Evolutionary conservation across 2,888 invertebrate genomes (phyloP), one percentile per base, ranked within the genome.

Genomic region (Archaeoteleia sp.): DNA sequence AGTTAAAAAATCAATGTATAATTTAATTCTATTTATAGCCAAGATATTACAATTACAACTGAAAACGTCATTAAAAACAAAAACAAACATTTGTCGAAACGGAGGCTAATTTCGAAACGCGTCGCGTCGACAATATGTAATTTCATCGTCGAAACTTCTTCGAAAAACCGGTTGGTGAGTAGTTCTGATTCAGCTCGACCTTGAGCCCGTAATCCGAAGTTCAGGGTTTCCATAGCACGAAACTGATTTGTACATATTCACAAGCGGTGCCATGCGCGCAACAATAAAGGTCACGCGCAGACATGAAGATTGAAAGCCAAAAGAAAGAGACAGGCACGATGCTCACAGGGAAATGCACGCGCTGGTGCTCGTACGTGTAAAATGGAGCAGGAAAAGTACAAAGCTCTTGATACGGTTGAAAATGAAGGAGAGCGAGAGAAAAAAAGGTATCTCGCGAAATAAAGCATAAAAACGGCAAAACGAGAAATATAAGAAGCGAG

Each of bases 131-230:
- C 58, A 58, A 68, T 68, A 67, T 67, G 62, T 54, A 60, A 57
- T 76, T 73, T 70, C 67, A 51, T 76, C 75, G 68, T 60, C 67
- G 70, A 75, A 72, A 68, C 74, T 73, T 71, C 72, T 61, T 65
- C 67, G 62, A 71, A 70, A 74, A 75, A 74, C 75, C 75, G 75
- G 75, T 74, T 73, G 62, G 66, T 37, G 55, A 20, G 20, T 5
- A 51, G 69, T 72, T 70, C 70, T 67, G 76, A 75, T 76, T 74
- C 74, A 73, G 63, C 55, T 65, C 68, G 74, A 73, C 75, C 75
- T 75, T 76, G 76, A 73, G 67, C 71, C 68, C 68, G 66, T 76
- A 34, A 32, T 35, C 67, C 65, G 73, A 76, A 76, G 75, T 75
- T 75, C 75, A 75, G 71, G 74, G 75, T 49, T 76, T 68, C 66